phyloP scores from a whole-genome alignment of 2,888 invertebrate genomes.

The Troglohyphantes excavatus region DNA sequence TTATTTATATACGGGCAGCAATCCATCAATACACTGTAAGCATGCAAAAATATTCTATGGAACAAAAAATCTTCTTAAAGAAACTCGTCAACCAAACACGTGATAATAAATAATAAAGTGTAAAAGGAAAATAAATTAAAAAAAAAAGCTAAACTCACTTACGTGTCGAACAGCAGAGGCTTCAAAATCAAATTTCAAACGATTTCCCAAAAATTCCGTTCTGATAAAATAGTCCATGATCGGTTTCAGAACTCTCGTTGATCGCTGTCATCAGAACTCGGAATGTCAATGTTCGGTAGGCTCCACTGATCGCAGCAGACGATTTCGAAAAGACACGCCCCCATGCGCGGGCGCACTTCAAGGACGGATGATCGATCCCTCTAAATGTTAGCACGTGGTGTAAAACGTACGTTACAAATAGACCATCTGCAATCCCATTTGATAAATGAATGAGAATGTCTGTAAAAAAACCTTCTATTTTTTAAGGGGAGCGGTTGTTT shows the following conservation, averaged over 20 bases:
- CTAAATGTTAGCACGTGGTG: constrained; percentile 44
- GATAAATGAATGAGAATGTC: neutral
- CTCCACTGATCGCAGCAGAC: constrained; percentile 51
- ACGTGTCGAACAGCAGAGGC: neutral
- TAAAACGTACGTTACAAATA: neutral
- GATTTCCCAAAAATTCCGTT: neutral
- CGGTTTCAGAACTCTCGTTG: constrained; percentile 1
- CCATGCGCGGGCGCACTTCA: constrained; percentile 51
- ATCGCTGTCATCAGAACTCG: constrained; percentile 11
- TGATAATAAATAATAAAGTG: too few species aligned
- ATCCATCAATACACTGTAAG: too few species aligned
- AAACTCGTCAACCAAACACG: too few species aligned
- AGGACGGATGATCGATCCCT: constrained; percentile 34
- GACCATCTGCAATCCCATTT: neutral
- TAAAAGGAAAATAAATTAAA: neutral
- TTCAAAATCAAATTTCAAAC: neutral
- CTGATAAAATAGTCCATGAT: constrained; percentile 12
- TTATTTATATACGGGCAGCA: too few species aligned
- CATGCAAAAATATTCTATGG: too few species aligned
- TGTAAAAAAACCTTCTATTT: too few species aligned
- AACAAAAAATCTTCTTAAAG: too few species aligned
- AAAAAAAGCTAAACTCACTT: neutral
- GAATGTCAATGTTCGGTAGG: constrained; percentile 66
- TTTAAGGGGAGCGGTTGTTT: too few species aligned
- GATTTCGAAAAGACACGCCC: constrained; percentile 24